Evolutionary conservation across 2,888 invertebrate genomes (phyloP), one percentile per base, ranked within the genome.

Genomic region (Invenusta paracnida): DNA sequence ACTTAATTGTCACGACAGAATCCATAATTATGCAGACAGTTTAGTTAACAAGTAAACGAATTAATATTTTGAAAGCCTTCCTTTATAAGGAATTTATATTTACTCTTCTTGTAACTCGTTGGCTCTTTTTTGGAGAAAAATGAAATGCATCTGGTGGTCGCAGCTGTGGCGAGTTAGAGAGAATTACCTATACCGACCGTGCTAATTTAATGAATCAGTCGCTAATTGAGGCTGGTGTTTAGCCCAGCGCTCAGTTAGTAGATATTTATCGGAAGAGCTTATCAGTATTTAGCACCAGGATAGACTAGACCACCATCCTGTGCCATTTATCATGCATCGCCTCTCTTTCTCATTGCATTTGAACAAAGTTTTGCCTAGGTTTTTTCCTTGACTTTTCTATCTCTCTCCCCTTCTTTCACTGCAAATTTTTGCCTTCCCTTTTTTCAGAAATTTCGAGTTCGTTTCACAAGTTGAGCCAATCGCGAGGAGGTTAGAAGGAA

Each of bases 211-310:
- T 73, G 73, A 73, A 73, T 2, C 27, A 73, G 11, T 2, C 73
- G 73, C 73, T 73, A 73, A 73, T 73, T 73, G 73, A 73, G 73
- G 25, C 27, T 2, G n/a, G 73, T 73, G 73, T 73, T 73, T 73
- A 73, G 73, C 73, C 73, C 23, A 73, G 5, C 73, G 73, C 73
- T 5, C 73, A 25, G n/a, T n/a, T n/a, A n/a, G n/a, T n/a, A 73
- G 73, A 73, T 73, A n/a, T 23, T 23, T 73, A 73, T 73, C 73
- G 23, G 27, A n/a, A n/a, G 73, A 13, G 2, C 73, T 73, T 73
- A 73, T 73, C 73, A 73, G 17, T 23, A 23, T 23, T 73, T 73
- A 73, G 73, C 73, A 73, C 73, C 73, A 73, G 73, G 11, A 17
- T 17, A 17, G 17, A 17, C 5, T 48, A 48, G 5, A 11, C 48